phyloP scores from a whole-genome alignment of 2,797 vertebrate genomes.

The Novumbra hubbsi region DNA sequence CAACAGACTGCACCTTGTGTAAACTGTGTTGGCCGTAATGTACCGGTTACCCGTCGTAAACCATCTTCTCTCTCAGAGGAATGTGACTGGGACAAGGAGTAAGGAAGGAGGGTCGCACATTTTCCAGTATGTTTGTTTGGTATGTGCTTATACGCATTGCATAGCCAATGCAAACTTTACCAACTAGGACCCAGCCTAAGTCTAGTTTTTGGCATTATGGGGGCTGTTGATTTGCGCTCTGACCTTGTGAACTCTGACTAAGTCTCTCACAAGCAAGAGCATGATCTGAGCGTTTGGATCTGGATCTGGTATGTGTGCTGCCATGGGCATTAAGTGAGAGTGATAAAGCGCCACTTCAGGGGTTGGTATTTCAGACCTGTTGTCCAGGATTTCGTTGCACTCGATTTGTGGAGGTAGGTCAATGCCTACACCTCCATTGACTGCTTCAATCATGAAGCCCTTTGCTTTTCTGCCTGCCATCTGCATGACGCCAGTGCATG shows the following conservation, averaged over 20 bases:
- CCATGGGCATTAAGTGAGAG: background rate
- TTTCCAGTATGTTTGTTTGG: background rate
- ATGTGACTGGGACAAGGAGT: conserved; percentile 9
- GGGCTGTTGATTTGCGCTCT: no score
- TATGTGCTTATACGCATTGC: no score
- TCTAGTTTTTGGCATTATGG: no score
- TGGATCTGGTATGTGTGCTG: background rate
- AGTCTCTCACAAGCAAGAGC: background rate
- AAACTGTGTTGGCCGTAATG: no score
- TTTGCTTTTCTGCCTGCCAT: background rate
- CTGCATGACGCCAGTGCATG: no score
- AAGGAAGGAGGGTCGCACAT: background rate
- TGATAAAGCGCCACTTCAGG: background rate
- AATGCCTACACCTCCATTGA: background rate
- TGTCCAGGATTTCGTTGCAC: conserved; percentile 8
- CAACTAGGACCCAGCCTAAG: no score
- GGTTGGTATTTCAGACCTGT: background rate
- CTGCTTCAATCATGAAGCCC: background rate
- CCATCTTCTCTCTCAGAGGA: background rate
- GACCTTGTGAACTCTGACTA: no score
- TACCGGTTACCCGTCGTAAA: no score
- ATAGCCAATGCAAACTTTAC: no score
- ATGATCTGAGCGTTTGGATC: background rate
- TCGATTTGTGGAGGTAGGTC: background rate
- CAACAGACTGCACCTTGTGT: no score